Base-by-base conservation (phyloP, 2,113 vertebrate genomes). In the Sturnus vulgaris region DNA sequence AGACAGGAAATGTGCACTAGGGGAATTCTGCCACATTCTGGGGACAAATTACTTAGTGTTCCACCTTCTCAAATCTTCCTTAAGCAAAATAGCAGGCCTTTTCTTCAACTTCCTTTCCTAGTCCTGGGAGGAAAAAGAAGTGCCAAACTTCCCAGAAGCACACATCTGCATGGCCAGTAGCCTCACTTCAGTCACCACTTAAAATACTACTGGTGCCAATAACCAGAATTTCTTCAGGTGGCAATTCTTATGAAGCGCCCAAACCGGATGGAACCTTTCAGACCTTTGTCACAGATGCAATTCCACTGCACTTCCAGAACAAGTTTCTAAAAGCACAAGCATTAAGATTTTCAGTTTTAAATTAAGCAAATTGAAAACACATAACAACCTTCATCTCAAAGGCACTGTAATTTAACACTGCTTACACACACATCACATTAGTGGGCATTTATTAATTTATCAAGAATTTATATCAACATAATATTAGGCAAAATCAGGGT, bases 161-260 rank as follows among this genome's bases (percentile, higher is more conserved):
- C 9, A 6, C 0, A 0, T 35, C 50, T 31, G 33, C 22, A 49
- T 11, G 16, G 60, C 33, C 1, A 40, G 24, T 5, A 76, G 44
- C 23, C 16, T 69, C 49, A 52, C 19, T 4, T 14, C 72, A 69
- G 25, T 18, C 31, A 73, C 7, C 37, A 15, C 33, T 7, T 86
- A 10, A 28, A 82, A 49, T 10, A n/a, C 2, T 10, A 31, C 22
- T 46, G 31, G 23, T 77, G 52, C 17, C 5, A 3, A 61, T 19
- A 40, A 57, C 4, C 22, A 60, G 19, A 56, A 68, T 79, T 82
- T 57, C 50, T 65, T 83, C 49, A 53, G n/a, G 25, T 33, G 31
- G 11, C 44, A 69, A 71, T 57, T 71, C n/a, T 60, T 46, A 49
- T 5, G 1, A 81, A 69, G n/a, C 22, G 7, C 21, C 10, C 37